Evolutionary conservation across 2,797 vertebrate genomes (phyloP), one percentile per base, ranked within the genome.

Genomic region (Scleropages formosus): DNA sequence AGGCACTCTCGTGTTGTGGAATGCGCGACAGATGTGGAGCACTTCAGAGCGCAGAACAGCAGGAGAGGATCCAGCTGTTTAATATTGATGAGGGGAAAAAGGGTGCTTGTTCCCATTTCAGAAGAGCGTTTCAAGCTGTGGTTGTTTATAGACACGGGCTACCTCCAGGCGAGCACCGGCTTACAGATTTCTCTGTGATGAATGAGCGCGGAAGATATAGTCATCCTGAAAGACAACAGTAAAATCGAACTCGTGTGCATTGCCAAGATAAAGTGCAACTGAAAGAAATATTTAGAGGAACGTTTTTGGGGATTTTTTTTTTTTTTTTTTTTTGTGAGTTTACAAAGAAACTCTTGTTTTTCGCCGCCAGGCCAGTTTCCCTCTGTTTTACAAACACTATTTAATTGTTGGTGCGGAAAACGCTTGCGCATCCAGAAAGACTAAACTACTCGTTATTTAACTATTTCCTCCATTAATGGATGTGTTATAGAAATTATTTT

Each of bases 11-110:
- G 12, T 15, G 8, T 24, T 74, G 73, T 61, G 51, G 47, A 24
- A 65, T n/a, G 26, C 18, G 8, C 8, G 22, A 46, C 39, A 16
- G 39, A 62, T 71, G 47, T 22, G 24, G 47, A 47, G 27, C 67
- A 31, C 66, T 76, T 71, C 26, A 51, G 24, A 66, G 15, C 18
- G n/a, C 59, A 58, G 15, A 69, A 60, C 58, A 46, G 66, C 46
- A 20, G 18, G 58, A 71, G 59, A 76, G 66, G 46, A 76, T 61
- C 22, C 24, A 70, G 66, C 75, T 63, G 75, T 69, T 76, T 70
- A 70, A 71, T 76, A 76, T 71, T 76, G 59, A 76, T 76, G 65
- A 76, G 68, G 65, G 65, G 44, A 70, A 70, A 76, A 59, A 27
- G 49, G 44, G 46, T 27, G 46, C 66, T 4, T 27, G 66, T 31